phyloP scores from a whole-genome alignment of 2,888 invertebrate genomes.

The Alsophila aescularia region DNA sequence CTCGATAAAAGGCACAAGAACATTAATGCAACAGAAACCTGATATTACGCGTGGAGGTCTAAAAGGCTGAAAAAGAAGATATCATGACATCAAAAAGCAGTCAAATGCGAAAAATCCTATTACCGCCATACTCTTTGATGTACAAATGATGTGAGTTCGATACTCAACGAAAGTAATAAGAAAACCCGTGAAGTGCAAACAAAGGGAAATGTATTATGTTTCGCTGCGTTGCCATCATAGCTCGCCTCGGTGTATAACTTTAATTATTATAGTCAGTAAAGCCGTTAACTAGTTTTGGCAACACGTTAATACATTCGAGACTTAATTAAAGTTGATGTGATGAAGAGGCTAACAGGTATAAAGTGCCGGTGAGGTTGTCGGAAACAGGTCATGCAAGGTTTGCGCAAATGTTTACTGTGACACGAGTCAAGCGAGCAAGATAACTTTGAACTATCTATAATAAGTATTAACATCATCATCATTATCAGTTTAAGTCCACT shows the following conservation, averaged over 20 bases:
- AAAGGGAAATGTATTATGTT: constrained; percentile 11
- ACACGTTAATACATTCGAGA: constrained; percentile 66
- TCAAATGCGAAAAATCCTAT: constrained; percentile 41
- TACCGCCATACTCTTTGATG: constrained; percentile 42
- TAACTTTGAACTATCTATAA: not conserved
- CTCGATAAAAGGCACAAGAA: not conserved
- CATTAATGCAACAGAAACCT: not conserved
- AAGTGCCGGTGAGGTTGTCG: constrained; percentile 1
- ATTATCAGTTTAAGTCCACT: too few species aligned
- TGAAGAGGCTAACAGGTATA: constrained; percentile 33
- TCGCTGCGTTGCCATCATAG: constrained; percentile 53
- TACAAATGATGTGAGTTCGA: constrained; percentile 32
- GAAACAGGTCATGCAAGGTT: constrained; percentile 1
- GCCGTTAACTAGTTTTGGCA: constrained; percentile 69
- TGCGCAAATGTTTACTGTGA: not conserved
- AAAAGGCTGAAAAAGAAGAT: constrained; percentile 38
- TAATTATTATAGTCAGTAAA: constrained; percentile 69
- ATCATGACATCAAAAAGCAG: constrained; percentile 39
- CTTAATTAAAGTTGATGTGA: constrained; percentile 64
- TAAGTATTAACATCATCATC: too few species aligned
- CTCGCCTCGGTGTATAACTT: constrained; percentile 51
- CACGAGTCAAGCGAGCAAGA: not conserved
- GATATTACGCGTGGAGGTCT: constrained; percentile 26
- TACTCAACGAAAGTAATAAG: constrained; percentile 31
- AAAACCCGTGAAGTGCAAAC: constrained; percentile 18